Conservation (phyloP, 92 coral and sea anemone species). For the Epizoanthus ramosus region DNA sequence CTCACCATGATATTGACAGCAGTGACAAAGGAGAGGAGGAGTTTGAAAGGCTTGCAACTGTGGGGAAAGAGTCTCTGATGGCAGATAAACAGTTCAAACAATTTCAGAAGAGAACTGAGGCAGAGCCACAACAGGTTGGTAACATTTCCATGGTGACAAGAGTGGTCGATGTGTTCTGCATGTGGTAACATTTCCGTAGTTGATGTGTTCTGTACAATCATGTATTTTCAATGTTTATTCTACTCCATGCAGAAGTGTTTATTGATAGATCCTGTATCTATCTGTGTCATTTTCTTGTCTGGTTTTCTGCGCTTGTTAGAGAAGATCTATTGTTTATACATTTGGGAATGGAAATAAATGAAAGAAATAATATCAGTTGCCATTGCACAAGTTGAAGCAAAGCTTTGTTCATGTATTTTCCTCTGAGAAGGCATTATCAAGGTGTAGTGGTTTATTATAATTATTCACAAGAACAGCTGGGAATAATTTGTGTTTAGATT, state of each 20-base stretch:
- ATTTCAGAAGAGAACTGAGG: slow-evolving; percentile 76
- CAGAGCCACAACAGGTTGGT: slow-evolving; percentile 87
- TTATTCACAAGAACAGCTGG: too few relatives aligned
- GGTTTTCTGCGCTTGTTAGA: too few relatives aligned
- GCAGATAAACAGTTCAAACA: slow-evolving; percentile 84
- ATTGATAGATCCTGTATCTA: too few relatives aligned
- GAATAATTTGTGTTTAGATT: too few relatives aligned
- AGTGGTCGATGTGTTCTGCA: too few relatives aligned
- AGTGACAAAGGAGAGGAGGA: slow-evolving; percentile 61
- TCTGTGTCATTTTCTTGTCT: too few relatives aligned
- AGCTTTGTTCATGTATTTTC: neutral
- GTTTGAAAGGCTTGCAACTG: slow-evolving; percentile 74
- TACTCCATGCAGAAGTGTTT: too few relatives aligned
- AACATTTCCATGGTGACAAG: neutral
- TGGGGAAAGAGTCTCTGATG: slow-evolving; percentile 78
- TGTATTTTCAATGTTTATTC: too few relatives aligned
- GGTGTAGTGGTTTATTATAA: too few relatives aligned
- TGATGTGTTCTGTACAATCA: too few relatives aligned
- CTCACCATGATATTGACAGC: slow-evolving; percentile 52
- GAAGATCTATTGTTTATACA: too few relatives aligned
- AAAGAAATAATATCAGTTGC: neutral
- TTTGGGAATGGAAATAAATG: too few relatives aligned
- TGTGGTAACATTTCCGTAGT: neutral
- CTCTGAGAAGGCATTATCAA: neutral
- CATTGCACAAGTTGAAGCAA: neutral